Evolutionary conservation across 2,888 invertebrate genomes (phyloP).

Genomic region (Troides helena): DNA sequence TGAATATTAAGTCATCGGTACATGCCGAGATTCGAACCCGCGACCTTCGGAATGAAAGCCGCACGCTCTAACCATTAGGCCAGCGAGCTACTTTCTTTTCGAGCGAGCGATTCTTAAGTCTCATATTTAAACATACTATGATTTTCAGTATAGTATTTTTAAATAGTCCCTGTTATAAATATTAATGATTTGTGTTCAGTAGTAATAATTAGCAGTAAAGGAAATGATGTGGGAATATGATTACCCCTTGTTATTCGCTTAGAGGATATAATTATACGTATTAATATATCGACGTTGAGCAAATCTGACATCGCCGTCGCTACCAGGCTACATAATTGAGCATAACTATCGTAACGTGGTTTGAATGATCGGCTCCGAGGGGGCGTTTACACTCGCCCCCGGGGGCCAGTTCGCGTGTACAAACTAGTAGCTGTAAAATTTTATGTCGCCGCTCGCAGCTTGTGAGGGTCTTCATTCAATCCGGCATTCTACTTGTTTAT

Average conservation of each 20-base stretch:
- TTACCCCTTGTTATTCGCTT: not conserved
- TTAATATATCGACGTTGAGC: conserved; percentile 20
- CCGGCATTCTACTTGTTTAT: conserved; percentile 12
- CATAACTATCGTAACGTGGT: conserved; percentile 28
- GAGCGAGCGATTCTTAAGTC: no score
- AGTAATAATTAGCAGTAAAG: no score
- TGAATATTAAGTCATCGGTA: no score
- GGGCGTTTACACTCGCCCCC: conserved; percentile 25
- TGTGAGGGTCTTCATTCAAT: conserved; percentile 20
- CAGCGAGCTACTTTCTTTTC: no score
- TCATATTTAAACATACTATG: no score
- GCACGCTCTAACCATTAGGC: no score
- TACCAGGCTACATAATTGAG: conserved; percentile 30
- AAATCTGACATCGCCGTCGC: conserved; percentile 23
- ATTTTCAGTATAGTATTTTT: no score
- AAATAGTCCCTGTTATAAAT: not conserved
- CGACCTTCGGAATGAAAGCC: no score
- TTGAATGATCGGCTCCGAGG: conserved; percentile 24
- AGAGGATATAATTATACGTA: conserved; percentile 22
- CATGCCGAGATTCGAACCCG: no score
- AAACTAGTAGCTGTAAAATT: conserved; percentile 21
- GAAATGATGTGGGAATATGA: not conserved
- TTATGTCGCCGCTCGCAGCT: conserved; percentile 27
- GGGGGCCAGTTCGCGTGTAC: conserved; percentile 25
- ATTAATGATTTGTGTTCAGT: not conserved